Conservation (phyloP, 2,888 invertebrate species). For the Nymphalis polychloros region DNA sequence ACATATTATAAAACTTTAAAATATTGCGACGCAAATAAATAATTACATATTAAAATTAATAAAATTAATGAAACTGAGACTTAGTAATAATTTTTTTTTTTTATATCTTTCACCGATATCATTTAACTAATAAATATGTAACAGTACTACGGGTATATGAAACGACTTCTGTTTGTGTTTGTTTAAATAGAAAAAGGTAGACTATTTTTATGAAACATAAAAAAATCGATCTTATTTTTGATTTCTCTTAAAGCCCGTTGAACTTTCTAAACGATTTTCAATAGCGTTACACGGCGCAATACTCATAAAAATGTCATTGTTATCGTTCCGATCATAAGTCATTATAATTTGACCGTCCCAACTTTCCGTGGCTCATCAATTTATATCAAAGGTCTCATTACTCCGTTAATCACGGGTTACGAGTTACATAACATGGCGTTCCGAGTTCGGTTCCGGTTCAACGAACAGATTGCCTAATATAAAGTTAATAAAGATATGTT, state of each 20-base stretch:
- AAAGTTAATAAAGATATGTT: not conserved
- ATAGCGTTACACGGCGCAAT: conserved; percentile 16
- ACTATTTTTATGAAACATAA: not conserved
- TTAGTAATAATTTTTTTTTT: too few relatives aligned
- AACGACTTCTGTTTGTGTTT: too few relatives aligned
- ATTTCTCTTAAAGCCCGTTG: conserved; percentile 5
- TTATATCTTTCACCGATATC: too few relatives aligned
- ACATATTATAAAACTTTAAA: too few relatives aligned
- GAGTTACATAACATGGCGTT: conserved; percentile 36
- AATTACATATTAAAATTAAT: too few relatives aligned
- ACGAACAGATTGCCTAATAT: conserved; percentile 2
- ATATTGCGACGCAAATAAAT: too few relatives aligned
- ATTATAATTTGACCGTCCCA: conserved; percentile 22
- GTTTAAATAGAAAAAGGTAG: too few relatives aligned
- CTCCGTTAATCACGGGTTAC: conserved; percentile 19
- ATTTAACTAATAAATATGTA: too few relatives aligned
- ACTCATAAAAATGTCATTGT: conserved; percentile 34
- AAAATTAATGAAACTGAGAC: too few relatives aligned
- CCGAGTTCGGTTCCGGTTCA: conserved; percentile 26
- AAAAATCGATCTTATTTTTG: conserved; percentile 12
- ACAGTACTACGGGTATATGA: too few relatives aligned
- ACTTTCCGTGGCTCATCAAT: conserved; percentile 37
- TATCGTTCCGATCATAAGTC: conserved; percentile 31
- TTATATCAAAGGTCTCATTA: conserved; percentile 43
- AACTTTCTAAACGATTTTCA: conserved; percentile 30